Base-by-base conservation (phyloP, 2,888 invertebrate species). In the Luperina testacea region DNA sequence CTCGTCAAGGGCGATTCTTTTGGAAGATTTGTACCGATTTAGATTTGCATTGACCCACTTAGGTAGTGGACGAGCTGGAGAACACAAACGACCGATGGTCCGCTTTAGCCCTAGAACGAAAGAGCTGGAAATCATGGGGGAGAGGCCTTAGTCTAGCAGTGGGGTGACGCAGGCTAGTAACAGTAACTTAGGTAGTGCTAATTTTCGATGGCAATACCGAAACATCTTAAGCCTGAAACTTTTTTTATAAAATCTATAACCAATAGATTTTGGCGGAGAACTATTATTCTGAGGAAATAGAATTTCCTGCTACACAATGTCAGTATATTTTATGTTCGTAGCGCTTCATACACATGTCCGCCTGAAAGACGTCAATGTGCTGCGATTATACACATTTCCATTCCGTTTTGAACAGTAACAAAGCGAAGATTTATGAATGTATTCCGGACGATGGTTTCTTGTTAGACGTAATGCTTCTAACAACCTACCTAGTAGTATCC, bases 381-480 rank as follows among this genome's bases (percentile, higher is more conserved):
- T 72, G 45, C 71, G 57, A 71, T 24, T 38, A 61, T 27, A 53
- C 17, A 48, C 9, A 75, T 67, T 65, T 53, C 71, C 32, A 72
- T 69, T 80, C 48, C 75, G 59, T 27, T 73, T 75, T 32, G 24
- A 79, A 72, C 32, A 68, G 32, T 75, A 75, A 86, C 72, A 68
- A 79, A 68, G 38, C 53, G 51, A 38, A 53, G 69, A 82, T 78
- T 78, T 75, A 82, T 75, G 59, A 74, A 70, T 82, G 78, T 75
- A 57, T 86, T 86, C 78, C 72, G 65, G 78, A 67, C 61, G 48
- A 82, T 63, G 51, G 64, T 61, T 84, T 76, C 64, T 72, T 17
- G 59, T 51, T 48, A 24, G 48, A 65, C 61, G 64, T 61, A 32
- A 81, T 65, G 38, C 53, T 72, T 67, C 42, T 51, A 51, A 51